Percentiles rank a stretch among this genome's conserved stretches.
Conservation (phyloP, 1,140 invertebrate species). For the Drosophila cardini region DNA sequence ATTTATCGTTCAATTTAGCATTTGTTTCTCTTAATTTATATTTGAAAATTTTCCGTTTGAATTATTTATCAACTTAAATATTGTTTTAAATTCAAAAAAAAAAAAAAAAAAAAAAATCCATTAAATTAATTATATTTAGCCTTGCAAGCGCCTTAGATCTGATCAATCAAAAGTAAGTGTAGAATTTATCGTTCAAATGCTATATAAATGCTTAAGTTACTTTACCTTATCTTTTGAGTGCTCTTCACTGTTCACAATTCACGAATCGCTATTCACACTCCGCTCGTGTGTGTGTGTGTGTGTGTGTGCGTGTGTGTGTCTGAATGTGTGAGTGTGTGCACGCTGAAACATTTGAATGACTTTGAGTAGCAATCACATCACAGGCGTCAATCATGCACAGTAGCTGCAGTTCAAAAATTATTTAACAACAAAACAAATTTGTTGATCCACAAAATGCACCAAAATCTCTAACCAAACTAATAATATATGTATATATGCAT, state of each 20-base stretch:
- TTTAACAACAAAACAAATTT: not conserved
- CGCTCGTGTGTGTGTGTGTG: not conserved
- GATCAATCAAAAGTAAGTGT: slow-evolving; percentile 75
- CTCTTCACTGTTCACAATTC: slow-evolving; percentile 7
- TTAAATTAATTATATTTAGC: slow-evolving; percentile 67
- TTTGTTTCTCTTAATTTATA: slow-evolving; percentile 32
- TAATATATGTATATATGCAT: slow-evolving; percentile 1
- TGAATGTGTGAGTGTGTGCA: slow-evolving; percentile 1
- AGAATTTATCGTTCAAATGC: slow-evolving; percentile 28
- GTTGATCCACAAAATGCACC: slow-evolving; percentile 12
- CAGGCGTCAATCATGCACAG: slow-evolving; percentile 15
- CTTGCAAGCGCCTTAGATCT: slow-evolving; percentile 75
- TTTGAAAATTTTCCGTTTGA: slow-evolving; percentile 36
- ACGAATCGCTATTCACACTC: slow-evolving; percentile 5
- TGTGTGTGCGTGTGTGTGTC: slow-evolving; percentile 6
- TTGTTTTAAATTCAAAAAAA: slow-evolving; percentile 32
- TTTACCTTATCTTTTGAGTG: slow-evolving; percentile 8
- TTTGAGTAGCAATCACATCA: not conserved
- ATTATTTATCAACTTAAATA: slow-evolving; percentile 32
- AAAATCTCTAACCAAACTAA: not conserved
- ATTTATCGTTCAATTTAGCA: slow-evolving; percentile 32
- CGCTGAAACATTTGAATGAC: not conserved
- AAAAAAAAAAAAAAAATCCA: slow-evolving; percentile 29
- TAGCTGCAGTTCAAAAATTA: not conserved
- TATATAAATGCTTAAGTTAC: slow-evolving; percentile 23